Conservation (phyloP, 2,888 invertebrate genomes). For the Drosophila sordidula region DNA sequence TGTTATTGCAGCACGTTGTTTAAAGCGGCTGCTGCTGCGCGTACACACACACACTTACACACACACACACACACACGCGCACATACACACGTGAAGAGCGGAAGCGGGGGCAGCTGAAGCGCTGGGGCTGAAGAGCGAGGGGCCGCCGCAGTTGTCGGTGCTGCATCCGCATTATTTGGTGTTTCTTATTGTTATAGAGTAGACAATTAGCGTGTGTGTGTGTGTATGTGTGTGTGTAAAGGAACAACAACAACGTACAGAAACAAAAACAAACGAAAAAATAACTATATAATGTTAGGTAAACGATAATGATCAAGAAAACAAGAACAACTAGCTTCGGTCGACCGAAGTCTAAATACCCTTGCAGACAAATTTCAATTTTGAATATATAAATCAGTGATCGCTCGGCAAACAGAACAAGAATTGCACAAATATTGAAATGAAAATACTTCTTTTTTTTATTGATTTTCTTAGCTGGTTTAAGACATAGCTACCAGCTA, state of each 20-base stretch:
- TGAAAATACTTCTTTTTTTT: no score
- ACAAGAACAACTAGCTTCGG: slow-evolving; percentile 1
- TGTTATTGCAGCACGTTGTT: slow-evolving; percentile 10
- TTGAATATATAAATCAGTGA: background rate
- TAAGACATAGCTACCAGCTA: no score
- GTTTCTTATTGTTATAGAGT: slow-evolving; percentile 14
- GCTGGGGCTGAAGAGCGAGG: slow-evolving; percentile 5
- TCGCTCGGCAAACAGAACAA: no score
- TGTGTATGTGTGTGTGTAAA: slow-evolving; percentile 4
- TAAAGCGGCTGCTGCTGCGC: background rate
- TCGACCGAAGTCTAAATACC: background rate
- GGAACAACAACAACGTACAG: slow-evolving; percentile 46
- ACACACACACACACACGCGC: slow-evolving; percentile 7
- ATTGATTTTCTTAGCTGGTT: no score
- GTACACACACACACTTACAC: background rate
- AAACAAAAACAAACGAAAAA: slow-evolving; percentile 18
- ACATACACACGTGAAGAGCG: background rate
- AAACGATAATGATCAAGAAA: background rate
- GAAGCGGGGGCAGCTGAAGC: slow-evolving; percentile 1
- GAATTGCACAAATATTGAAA: no score
- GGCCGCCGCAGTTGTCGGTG: slow-evolving; percentile 17
- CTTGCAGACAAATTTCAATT: background rate
- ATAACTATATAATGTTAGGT: background rate
- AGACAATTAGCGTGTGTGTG: slow-evolving; percentile 19
- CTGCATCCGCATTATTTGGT: slow-evolving; percentile 16